Conservation (phyloP, 2,888 invertebrate species). For the Anthrax anthrax region DNA sequence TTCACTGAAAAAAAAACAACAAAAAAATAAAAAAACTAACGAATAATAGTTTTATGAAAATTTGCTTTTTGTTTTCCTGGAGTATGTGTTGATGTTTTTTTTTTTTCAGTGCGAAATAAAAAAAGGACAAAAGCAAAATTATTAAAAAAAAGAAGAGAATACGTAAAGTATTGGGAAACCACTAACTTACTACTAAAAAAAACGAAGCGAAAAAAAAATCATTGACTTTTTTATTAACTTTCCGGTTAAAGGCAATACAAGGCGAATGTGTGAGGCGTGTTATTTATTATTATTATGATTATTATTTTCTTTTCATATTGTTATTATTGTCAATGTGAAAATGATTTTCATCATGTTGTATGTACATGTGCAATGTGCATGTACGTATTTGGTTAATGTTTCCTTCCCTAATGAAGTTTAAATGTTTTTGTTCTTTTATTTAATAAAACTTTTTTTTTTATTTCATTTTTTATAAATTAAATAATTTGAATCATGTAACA, state of each 20-base stretch:
- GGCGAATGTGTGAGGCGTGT: background rate
- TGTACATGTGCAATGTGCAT: no score
- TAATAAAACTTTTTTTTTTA: no score
- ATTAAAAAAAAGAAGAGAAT: background rate
- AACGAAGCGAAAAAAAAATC: background rate
- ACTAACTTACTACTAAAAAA: conserved; percentile 7
- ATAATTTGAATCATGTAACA: no score
- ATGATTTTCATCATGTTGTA: background rate
- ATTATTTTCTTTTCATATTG: no score
- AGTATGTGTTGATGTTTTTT: background rate
- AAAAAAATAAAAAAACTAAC: conserved; percentile 1
- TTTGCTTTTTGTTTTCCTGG: background rate
- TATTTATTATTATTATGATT: background rate
- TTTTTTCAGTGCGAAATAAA: no score
- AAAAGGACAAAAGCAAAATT: no score
- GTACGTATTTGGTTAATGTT: background rate
- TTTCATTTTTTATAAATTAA: no score
- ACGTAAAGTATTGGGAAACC: conserved; percentile 12
- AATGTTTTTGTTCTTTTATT: background rate
- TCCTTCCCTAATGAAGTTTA: background rate
- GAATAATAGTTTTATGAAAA: background rate
- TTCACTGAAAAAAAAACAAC: background rate
- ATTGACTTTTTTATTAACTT: conserved; percentile 3
- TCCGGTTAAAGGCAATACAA: conserved; percentile 2
- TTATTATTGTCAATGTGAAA: background rate